A percentile compares a stretch with the other conserved stretches of the same genome.
Conservation (phyloP, 2,797 vertebrate species). For the Spheniscus humboldti region DNA sequence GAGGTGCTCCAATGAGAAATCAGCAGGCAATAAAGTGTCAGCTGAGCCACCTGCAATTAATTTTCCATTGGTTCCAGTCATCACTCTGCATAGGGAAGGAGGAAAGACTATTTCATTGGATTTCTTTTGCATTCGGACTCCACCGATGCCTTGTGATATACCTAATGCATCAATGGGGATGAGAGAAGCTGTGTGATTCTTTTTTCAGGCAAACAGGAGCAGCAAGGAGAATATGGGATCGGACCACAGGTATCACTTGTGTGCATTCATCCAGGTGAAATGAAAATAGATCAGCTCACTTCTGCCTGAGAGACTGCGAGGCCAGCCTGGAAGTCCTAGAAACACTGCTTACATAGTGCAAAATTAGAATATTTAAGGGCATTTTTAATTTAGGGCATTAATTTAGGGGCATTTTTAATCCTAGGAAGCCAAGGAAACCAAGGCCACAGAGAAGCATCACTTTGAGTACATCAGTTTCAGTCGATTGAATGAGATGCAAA, state of each 20-base stretch:
- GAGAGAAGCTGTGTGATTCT: background rate
- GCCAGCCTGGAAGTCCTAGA: background rate
- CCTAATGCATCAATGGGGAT: background rate
- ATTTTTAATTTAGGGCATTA: background rate
- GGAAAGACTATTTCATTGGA: background rate
- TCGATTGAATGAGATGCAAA: background rate
- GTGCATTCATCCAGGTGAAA: background rate
- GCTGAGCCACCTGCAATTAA: constrained; percentile 38
- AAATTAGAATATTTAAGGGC: background rate
- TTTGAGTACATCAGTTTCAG: background rate
- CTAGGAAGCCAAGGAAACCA: background rate
- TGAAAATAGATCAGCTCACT: background rate
- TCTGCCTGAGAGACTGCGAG: background rate
- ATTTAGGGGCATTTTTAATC: background rate
- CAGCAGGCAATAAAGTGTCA: constrained; percentile 11
- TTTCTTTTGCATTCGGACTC: background rate
- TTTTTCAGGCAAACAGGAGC: background rate
- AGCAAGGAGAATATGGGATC: background rate
- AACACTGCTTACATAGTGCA: background rate
- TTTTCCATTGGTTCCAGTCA: constrained; percentile 16
- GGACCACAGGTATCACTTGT: background rate
- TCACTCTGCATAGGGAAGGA: background rate
- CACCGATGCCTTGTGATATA: background rate
- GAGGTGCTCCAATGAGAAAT: constrained; percentile 31
- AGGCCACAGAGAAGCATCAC: background rate